phyloP scores from a whole-genome alignment of 2,888 invertebrate species.

The Sceliomorpha sp. region DNA sequence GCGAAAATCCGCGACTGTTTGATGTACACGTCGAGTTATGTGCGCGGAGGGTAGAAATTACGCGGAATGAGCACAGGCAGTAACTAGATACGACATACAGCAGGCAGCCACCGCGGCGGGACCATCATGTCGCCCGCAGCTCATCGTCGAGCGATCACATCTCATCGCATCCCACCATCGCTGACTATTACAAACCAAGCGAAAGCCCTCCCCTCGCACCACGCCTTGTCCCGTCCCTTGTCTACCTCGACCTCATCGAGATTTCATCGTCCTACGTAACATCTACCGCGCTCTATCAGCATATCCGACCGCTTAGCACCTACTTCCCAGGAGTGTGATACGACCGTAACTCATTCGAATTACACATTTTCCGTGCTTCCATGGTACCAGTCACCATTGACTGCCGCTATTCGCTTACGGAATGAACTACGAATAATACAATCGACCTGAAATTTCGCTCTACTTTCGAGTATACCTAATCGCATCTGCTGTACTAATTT shows the following conservation, averaged over 20 bases:
- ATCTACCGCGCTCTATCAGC: constrained; percentile 75
- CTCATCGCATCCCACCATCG: constrained; percentile 78
- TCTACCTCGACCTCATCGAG: constrained; percentile 69
- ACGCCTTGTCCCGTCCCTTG: constrained; percentile 53
- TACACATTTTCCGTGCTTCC: constrained; percentile 76
- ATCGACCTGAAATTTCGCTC: background rate
- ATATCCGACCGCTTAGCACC: constrained; percentile 80
- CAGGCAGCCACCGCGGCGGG: constrained; percentile 73
- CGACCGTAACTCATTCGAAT: constrained; percentile 80
- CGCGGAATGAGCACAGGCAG: constrained; percentile 66
- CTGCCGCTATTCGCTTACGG: constrained; percentile 23
- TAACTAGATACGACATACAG: constrained; percentile 72
- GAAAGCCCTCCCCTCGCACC: constrained; percentile 62
- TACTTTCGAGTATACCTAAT: background rate
- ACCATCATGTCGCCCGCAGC: constrained; percentile 78
- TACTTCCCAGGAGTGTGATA: constrained; percentile 80
- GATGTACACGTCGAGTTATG: constrained; percentile 46
- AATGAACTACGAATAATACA: constrained; percentile 22
- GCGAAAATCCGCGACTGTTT: constrained; percentile 28
- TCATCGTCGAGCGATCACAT: constrained; percentile 79
- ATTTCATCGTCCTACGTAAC: constrained; percentile 69
- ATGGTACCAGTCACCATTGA: constrained; percentile 29
- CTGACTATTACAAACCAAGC: constrained; percentile 73
- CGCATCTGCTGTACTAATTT: no score
- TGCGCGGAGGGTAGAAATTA: constrained; percentile 59